Base-by-base conservation (phyloP, 2,888 invertebrate genomes). In the Sericinus montela region DNA sequence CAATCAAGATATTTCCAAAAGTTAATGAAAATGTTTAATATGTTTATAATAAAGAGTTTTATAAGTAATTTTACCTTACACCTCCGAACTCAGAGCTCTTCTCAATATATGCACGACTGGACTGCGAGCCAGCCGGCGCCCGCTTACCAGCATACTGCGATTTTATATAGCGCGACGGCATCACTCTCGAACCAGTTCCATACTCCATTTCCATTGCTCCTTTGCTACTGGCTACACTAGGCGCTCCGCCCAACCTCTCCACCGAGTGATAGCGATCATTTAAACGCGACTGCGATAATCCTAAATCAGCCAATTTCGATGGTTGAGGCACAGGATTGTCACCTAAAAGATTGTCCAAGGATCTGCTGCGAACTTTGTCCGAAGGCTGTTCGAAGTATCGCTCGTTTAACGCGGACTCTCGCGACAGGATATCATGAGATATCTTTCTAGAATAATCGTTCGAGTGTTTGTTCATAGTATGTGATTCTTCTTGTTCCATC, bases 181-280 rank as follows among this genome's bases (percentile, higher is more conserved):
- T 72, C 39, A 74, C 84, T 0, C 91, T 81, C 1, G 91, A 91
- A 11, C 90, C 90, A 0, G 91, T 89, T 10, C 92, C 91, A 23
- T 94, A 94, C 60, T 94, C 94, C 63, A 93, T 92, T 42, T 94
- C 94, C 64, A 91, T 85, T n/a, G 84, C 89, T 58, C 91, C 90
- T 62, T 90, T 90, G 47, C 90, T 89, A 67, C 90, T 91, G 15
- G 90, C 68, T 15, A 87, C 83, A 47, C 91, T 91, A 0, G 93
- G 91, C 52, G 93, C 92, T 72, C 92, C 93, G 0, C 91, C 91
- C 32, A 93, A 68, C 28, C 93, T 90, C 73, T 96, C 96, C 25
- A 95, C 93, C 4, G 96, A 96, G 69, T 95, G 96, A 68, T 97
- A 97, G 13, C 98, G 91, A 56, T 95, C 96, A 72, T 98, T 98